A percentile compares a stretch with the other conserved stretches of the same genome.
Conservation (phyloP, 2,797 vertebrate species). For the Gadopsis bispinosus region DNA sequence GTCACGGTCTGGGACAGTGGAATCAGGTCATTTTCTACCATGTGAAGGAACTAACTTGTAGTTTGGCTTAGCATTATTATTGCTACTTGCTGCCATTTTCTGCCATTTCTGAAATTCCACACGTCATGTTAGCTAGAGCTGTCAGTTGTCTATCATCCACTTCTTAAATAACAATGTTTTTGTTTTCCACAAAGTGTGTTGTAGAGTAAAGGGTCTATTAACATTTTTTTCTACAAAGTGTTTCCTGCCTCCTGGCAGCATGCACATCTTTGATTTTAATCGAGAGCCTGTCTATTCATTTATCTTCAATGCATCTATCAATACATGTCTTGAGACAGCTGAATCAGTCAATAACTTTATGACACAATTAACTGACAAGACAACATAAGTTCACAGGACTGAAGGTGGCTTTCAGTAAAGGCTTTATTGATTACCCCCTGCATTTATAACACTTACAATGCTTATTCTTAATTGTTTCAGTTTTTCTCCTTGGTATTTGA, state of each 20-base stretch:
- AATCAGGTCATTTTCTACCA: slow-evolving; percentile 36
- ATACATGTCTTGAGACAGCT: too few species aligned
- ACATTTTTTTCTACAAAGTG: too few species aligned
- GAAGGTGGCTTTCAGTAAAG: too few species aligned
- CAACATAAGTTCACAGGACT: too few species aligned
- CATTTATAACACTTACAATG: background rate
- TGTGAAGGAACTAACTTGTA: slow-evolving; percentile 2
- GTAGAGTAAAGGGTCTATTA: too few species aligned
- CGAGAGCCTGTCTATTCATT: too few species aligned
- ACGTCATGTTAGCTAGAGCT: background rate
- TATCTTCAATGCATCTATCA: too few species aligned
- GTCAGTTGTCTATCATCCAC: background rate
- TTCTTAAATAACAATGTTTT: too few species aligned
- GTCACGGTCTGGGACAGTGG: slow-evolving; percentile 13
- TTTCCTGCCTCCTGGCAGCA: too few species aligned
- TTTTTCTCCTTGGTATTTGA: background rate
- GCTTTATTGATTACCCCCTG: background rate
- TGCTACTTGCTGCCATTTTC: background rate
- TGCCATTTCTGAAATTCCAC: background rate
- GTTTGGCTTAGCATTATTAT: background rate
- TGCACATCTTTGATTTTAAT: too few species aligned
- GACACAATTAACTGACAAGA: background rate
- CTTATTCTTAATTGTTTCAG: background rate
- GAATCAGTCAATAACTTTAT: too few species aligned
- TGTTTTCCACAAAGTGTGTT: too few species aligned